A percentile compares a stretch with the other conserved stretches of the same genome.
Conservation (phyloP, 2,888 invertebrate species). For the Tuberolachnus salignus region DNA sequence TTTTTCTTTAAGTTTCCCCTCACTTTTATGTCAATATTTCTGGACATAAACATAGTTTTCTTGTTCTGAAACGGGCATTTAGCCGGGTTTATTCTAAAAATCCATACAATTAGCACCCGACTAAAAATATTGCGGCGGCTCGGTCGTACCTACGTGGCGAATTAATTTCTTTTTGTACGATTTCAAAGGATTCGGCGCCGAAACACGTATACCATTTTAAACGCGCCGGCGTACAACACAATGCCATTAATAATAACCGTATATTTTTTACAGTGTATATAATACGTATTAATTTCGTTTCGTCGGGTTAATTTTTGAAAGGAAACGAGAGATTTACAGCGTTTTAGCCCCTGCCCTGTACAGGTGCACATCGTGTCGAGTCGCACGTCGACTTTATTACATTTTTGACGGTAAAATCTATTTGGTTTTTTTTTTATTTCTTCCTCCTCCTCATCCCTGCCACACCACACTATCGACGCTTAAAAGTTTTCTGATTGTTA, state of each 20-base stretch:
- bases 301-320: conserved; percentile 22
- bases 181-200: conserved; percentile 19
- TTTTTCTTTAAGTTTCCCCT: too few relatives aligned
- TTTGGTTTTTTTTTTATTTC: neutral
- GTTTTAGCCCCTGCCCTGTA: neutral
- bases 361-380: conserved; percentile 27
- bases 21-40: too few relatives aligned
- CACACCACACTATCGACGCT: neutral
- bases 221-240: neutral
- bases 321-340: conserved; percentile 29
- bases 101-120: neutral
- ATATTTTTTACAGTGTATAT: neutral
- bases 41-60: too few relatives aligned
- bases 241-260: neutral
- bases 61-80: too few relatives aligned
- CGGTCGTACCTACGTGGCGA: neutral
- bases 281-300: conserved; percentile 27
- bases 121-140: neutral
- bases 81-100: too few relatives aligned
- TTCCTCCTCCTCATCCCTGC: neutral
- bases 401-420: conserved; percentile 8
- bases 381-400: conserved; percentile 28
- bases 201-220: neutral
- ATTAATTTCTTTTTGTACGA: conserved; percentile 4
- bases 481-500: too few relatives aligned